Conservation (phyloP, 2,888 invertebrate species). For the Eurytoma californica region DNA sequence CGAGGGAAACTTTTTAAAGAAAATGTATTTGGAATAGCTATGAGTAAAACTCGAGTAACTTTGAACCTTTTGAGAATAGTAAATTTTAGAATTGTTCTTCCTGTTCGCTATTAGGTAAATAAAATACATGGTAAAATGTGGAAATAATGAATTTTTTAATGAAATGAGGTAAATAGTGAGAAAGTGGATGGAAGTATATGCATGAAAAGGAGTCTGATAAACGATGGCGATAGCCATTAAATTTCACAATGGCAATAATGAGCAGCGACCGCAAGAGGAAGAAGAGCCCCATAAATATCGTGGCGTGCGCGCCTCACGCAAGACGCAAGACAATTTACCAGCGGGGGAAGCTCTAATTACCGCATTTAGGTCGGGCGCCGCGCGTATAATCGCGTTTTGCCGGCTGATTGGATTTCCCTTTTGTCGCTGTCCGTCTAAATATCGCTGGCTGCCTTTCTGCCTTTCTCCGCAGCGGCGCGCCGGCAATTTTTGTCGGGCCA, state of each 20-base stretch:
- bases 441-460: not conserved
- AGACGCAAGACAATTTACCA: conserved; percentile 2
- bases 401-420: conserved; percentile 43
- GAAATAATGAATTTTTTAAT: too few relatives aligned
- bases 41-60: not conserved
- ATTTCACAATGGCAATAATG: not conserved
- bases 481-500: not conserved
- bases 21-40: conserved; percentile 18
- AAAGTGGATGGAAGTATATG: too few relatives aligned
- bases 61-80: too few relatives aligned
- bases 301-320: conserved; percentile 2
- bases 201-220: too few relatives aligned
- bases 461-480: conserved; percentile 8
- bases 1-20: conserved; percentile 16
- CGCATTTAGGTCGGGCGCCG: conserved; percentile 4
- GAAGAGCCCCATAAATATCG: not conserved
- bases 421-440: conserved; percentile 40
- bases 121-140: too few relatives aligned
- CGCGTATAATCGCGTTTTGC: conserved; percentile 14
- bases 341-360: conserved; percentile 12
- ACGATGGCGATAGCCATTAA: not conserved
- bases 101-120: too few relatives aligned
- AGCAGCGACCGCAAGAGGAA: conserved; percentile 3
- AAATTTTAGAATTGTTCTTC: not conserved
- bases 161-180: too few relatives aligned